These are phyloP conservation scores for Hippolais icterina DNA, from an alignment of 2,113 vertebrate species.

Conservation along the genomic window DNA sequence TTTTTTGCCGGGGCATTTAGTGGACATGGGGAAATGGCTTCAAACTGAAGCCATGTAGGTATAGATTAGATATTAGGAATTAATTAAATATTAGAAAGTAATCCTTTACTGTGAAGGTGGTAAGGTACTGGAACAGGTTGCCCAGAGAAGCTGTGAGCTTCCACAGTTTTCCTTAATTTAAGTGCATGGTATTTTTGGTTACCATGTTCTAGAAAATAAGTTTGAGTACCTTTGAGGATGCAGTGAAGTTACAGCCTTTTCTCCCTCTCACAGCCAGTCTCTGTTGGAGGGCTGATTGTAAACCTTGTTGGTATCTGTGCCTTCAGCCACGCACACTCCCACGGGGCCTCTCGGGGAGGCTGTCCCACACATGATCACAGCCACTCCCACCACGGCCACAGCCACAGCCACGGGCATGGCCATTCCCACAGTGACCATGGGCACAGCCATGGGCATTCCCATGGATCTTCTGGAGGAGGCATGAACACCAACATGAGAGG, in stretches of 20 bases:
- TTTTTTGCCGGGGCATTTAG: background rate
- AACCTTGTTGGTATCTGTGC: constrained; percentile 98
- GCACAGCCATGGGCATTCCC: constrained; percentile 81
- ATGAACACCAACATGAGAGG: constrained; percentile 99
- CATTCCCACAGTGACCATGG: constrained; percentile 82
- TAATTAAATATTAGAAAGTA: background rate
- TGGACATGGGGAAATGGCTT: background rate
- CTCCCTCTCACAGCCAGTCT: constrained; percentile 85
- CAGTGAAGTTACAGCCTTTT: background rate
- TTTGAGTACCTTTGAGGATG: background rate
- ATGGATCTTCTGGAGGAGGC: constrained; percentile 78
- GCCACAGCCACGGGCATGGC: constrained; percentile 58
- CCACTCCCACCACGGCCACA: constrained; percentile 83
- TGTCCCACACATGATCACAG: constrained; percentile 85
- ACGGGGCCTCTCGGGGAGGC: constrained; percentile 79
- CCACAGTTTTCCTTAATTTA: background rate
- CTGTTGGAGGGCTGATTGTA: constrained; percentile 92
- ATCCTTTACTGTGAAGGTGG: background rate
- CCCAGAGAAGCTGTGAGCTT: background rate
- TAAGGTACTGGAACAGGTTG: background rate
- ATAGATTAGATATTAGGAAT: background rate
- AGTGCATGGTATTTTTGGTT: background rate
- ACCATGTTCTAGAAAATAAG: background rate
- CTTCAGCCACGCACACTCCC: constrained; percentile 93
- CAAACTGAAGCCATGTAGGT: background rate